Conservation (phyloP, 92 coral and sea anemone species). For the Epizoanthus rinbou region DNA sequence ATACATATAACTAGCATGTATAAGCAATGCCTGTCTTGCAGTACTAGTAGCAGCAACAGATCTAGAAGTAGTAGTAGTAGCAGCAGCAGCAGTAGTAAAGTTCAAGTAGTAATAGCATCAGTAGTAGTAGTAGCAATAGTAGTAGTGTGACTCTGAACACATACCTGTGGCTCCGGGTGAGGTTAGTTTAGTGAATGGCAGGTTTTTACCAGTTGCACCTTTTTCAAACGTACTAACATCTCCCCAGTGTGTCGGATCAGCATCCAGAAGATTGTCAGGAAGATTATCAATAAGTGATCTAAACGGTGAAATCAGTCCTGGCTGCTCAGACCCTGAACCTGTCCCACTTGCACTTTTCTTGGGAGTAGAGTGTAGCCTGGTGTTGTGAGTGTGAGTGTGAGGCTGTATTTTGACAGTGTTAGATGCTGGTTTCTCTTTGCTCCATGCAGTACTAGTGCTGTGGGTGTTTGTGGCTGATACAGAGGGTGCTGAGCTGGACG, state of each 20-base stretch:
- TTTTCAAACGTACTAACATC: slow-evolving; percentile 84
- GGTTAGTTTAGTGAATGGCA: slow-evolving; percentile 64
- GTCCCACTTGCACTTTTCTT: slow-evolving; percentile 16
- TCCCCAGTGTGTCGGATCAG: slow-evolving; percentile 91
- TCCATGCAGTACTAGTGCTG: slow-evolving; percentile 16
- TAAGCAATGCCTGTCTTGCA: too few relatives aligned
- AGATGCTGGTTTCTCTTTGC: slow-evolving; percentile 20
- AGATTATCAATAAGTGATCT: slow-evolving; percentile 75
- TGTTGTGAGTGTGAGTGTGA: slow-evolving; percentile 37
- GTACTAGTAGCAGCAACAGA: too few relatives aligned
- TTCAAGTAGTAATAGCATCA: too few relatives aligned
- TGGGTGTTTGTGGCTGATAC: slow-evolving; percentile 2
- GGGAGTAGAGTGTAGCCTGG: slow-evolving; percentile 38
- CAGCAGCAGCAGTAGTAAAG: too few relatives aligned
- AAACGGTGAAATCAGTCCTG: slow-evolving; percentile 83
- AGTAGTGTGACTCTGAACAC: not conserved
- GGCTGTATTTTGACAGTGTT: not conserved
- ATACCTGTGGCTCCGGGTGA: slow-evolving; percentile 94
- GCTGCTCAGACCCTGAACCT: slow-evolving; percentile 19
- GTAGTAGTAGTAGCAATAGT: too few relatives aligned
- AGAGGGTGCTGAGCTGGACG: not conserved
- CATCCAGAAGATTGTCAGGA: slow-evolving; percentile 69
- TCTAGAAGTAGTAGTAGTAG: too few relatives aligned
- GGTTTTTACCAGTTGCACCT: slow-evolving; percentile 57
- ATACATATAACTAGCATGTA: too few relatives aligned